phyloP scores from a whole-genome alignment of 2,113 vertebrate species.

The Empidonax alnorum region DNA sequence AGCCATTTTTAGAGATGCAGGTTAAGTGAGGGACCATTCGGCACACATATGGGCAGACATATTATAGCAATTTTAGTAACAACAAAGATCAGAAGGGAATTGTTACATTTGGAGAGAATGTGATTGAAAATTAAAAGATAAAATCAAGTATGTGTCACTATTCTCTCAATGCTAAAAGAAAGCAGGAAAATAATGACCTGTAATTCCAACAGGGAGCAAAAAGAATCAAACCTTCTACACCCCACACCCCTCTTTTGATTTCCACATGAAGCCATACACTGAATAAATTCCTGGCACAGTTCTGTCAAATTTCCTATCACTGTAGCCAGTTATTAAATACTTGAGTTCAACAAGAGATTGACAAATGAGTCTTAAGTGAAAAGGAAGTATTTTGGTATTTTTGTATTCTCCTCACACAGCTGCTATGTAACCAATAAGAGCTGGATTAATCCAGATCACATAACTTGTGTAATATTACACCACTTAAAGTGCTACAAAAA shows the following conservation, averaged over 20 bases:
- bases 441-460: neutral
- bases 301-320: neutral
- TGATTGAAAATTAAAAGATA: slow-evolving; percentile 18
- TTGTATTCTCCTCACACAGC: neutral
- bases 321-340: neutral
- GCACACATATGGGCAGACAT: neutral
- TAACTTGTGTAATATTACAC: neutral
- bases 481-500: neutral
- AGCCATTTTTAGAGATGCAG: neutral
- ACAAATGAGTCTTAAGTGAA: neutral
- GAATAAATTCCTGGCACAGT: slow-evolving; percentile 10
- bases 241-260: slow-evolving; percentile 20
- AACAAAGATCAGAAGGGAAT: neutral
- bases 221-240: slow-evolving; percentile 28
- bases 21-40: neutral
- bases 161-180: slow-evolving; percentile 34
- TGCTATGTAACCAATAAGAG: neutral
- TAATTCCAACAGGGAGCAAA: slow-evolving; percentile 51
- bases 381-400: neutral
- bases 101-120: slow-evolving; percentile 11
- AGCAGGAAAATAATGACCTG: slow-evolving; percentile 56
- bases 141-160: slow-evolving; percentile 1
- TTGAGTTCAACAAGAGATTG: neutral
- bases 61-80: neutral
- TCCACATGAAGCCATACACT: neutral